phyloP scores from a whole-genome alignment of 2,113 vertebrate genomes.

The Oceanites oceanicus region DNA sequence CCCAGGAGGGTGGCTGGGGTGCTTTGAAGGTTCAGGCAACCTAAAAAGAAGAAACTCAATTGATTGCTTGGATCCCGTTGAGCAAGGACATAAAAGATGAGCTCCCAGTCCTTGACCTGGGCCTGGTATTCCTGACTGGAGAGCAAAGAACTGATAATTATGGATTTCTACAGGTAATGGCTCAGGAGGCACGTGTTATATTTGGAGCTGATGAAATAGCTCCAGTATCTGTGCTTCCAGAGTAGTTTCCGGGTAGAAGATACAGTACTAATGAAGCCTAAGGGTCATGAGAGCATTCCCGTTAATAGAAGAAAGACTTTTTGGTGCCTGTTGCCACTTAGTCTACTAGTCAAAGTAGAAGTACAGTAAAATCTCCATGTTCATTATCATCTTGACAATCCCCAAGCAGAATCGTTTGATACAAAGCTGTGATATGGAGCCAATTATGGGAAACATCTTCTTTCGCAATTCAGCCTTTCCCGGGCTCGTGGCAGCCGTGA shows the following conservation, averaged over 20 bases:
- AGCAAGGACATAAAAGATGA: neutral
- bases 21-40: neutral
- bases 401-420: neutral
- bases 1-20: fast-evolving
- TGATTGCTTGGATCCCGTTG: neutral
- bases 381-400: constrained; percentile 13
- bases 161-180: neutral
- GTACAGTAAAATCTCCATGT: constrained; percentile 23
- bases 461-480: neutral
- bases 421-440: neutral
- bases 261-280: neutral
- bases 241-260: neutral
- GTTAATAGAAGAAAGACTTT: neutral
- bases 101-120: neutral
- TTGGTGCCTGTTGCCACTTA: constrained; percentile 7
- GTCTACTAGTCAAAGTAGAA: constrained; percentile 28
- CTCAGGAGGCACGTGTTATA: neutral
- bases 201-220: constrained; percentile 25
- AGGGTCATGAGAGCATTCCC: neutral
- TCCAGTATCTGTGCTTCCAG: neutral
- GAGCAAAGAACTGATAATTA: neutral
- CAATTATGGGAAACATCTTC: constrained; percentile 24
- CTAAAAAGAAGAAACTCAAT: neutral
- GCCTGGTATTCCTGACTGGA: neutral
- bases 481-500: neutral